Evolutionary conservation across 2,888 invertebrate species (phyloP), one percentile per base, ranked within the genome.

Genomic region (Dynastes grantii): DNA sequence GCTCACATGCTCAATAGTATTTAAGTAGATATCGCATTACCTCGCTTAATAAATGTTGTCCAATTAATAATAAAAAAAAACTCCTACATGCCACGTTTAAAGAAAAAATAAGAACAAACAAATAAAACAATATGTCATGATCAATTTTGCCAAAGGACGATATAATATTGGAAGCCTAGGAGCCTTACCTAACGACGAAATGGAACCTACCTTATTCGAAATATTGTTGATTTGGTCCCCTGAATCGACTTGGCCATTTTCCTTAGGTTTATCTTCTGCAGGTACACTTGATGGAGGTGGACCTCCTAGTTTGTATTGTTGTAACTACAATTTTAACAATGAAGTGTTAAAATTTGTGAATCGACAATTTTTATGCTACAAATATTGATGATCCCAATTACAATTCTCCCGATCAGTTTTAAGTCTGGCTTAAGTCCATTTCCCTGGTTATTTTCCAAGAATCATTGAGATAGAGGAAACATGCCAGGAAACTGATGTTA

Each of bases 291-390:
- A 90, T 85, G 93, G 92, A 87, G 93, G 92, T 84, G 85, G 90
- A 84, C 92, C 92, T 85, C 94, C 93, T 84, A 93, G 89, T 91
- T 96, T 96, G 90, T 94, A 94, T 90, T 96, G 95, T 90, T 94
- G 95, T 87, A 96, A 92, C 95, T 95, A 5, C 32, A 37, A 37
- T 37, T 37, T 37, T 37, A 37, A 5, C 32, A 37, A 37, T 37
- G 32, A 5, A 32, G 1, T 37, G 6, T 37, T 37, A 37, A 37
- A 37, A 37, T 37, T 37, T 37, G 32, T 37, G 32, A 37, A 37
- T 5, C 32, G 5, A 5, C 32, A 5, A 5, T 37, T 2, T 37
- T 37, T 37, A 37, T 37, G 32, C 5, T 37, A 37, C 4, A 37
- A 37, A 37, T 37, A 37, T 37, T 37, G 32, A 22, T 22, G 22